Conservation (phyloP, 2,113 vertebrate genomes). For the Laticauda laticaudata region DNA sequence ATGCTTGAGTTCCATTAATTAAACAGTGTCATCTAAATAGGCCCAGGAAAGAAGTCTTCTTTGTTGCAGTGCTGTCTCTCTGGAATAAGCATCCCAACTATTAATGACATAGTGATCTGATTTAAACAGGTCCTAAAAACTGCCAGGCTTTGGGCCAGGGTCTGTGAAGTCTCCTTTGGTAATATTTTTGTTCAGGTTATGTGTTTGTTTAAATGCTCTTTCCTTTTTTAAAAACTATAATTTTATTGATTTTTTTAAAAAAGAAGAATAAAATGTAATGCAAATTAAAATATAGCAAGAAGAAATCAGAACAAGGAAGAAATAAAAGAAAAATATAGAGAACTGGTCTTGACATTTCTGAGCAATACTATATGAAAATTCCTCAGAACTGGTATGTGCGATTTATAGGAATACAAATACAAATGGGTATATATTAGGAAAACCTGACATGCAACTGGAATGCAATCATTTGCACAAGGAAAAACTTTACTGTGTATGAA, state of each 20-base stretch:
- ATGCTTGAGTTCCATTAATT: neutral
- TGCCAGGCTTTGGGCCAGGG: neutral
- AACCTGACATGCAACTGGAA: slow-evolving; percentile 15
- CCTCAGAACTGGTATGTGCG: neutral
- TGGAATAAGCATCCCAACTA: neutral
- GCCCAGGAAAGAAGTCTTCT: neutral
- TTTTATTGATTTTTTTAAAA: neutral
- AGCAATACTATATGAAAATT: neutral
- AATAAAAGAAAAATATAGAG: neutral
- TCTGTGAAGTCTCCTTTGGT: neutral
- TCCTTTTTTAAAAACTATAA: neutral
- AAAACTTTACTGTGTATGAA: neutral
- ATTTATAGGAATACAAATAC: neutral
- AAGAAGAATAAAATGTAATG: neutral
- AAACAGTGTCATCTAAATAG: neutral
- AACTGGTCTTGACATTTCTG: neutral
- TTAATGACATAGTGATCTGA: neutral
- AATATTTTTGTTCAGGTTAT: neutral
- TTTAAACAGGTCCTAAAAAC: neutral
- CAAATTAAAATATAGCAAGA: neutral
- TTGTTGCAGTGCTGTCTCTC: neutral
- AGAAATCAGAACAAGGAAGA: neutral
- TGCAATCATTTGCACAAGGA: neutral
- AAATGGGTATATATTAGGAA: neutral
- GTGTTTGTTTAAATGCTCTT: neutral